Base-by-base conservation (phyloP, 23 tunicate species). In the Botrylloides violaceus region DNA sequence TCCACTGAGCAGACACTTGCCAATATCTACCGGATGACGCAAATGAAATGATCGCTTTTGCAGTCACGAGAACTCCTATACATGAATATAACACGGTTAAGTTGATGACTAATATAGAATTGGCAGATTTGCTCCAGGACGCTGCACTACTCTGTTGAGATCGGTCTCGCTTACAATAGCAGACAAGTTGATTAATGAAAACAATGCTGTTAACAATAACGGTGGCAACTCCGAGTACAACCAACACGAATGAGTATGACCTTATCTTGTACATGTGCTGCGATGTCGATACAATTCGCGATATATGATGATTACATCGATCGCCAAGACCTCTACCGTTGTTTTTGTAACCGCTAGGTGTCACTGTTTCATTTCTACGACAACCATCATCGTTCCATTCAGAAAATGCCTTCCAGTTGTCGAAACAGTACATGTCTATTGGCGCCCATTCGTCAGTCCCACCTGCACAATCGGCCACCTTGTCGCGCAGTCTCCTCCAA, bases 401-500 rank as follows among this genome's bases (percentile, higher is more conserved):
- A 29, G 20, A 3, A 3, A 34, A 9, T 9, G 53, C 33, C 3
- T 27, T 68, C 71, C 71, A 65, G 50, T 29, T 65, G 25, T 32
- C 21, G 49, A 29, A 29, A 29, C 71, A 65, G 50, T 65, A 65
- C 47, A 65, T 20, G n/a, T 12, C 25, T 20, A 9, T 29, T 15
- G 49, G 22, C 9, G 28, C 21, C 71, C 71, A 65, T 31, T 65
- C 71, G 21, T 65, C 71, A 18, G 71, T 24, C 28, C 22, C 47
- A 18, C 29, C 71, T 20, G 25, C 55, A 1, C 71, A 65, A 21
- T 65, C 71, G 25, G 49, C 50, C 29, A 29, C 47, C 19, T 56
- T 56, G 22, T 65, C 71, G 22, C 18, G 28, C 55, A 9, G 25
- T 32, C 47, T 28, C 12, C 71, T 29, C 71, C 71, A 65, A 32